Evolutionary conservation across 2,113 vertebrate species (phyloP), one percentile per base, ranked within the genome.

Genomic region (Heterotis niloticus): DNA sequence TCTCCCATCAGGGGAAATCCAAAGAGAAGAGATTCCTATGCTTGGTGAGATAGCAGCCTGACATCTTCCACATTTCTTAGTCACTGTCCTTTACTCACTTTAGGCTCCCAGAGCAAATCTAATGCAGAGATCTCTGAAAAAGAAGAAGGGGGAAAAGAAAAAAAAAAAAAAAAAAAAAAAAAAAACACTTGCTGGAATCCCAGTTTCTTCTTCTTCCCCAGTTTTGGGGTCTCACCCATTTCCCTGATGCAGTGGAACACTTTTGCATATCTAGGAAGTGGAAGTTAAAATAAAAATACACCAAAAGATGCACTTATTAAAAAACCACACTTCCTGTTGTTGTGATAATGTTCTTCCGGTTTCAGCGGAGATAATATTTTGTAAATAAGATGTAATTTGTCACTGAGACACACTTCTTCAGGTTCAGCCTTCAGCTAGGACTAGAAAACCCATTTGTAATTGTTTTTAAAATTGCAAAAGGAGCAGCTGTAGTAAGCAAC

Each of bases 241-340:
- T 69, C 67, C 29, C 54, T 62, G 54, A 62, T 34, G 52, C 66
- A 59, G 67, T 57, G 64, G 24, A 67, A 78, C 65, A 16, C 0
- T 54, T 11, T 65, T 64, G 28, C 60, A 26, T 69, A 59, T 17
- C 13, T 18, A 68, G 65, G 24, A 68, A 20, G 4, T 10, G 17
- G 24, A 14, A 14, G 65, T 28, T 59, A 59, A 68, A 29, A 11
- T 29, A 44, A 29, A 29, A 57, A 26, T 7, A 65, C 16, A 65
- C 44, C 64, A 64, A 78, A 34, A 44, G 65, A 34, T 69, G 64
- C 5, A 11, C 24, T 14, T 14, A 1, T 54, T 16, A 10, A 10
- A 26, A 66, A 62, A 64, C 76, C 76, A 59, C 68, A 26, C 68
- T 79, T 79, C 77, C 77, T 79, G 77, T 34, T 24, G 18, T 64